Conservation (phyloP, 1,140 invertebrate species). For the Ceratosolen solmsi region DNA sequence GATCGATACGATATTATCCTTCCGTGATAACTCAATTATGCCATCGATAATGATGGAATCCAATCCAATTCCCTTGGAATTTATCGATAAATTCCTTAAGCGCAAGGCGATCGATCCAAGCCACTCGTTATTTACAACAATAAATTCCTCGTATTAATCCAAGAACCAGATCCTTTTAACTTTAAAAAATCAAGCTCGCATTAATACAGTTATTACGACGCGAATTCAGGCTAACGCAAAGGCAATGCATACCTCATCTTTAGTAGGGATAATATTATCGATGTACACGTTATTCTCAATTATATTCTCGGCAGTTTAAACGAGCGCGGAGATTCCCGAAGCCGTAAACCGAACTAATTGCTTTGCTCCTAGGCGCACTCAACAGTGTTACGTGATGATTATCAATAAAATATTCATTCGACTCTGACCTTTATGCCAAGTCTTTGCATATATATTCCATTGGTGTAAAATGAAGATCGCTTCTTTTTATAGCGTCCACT, state of each 20-base stretch:
- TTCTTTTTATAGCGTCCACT: conserved; percentile 4
- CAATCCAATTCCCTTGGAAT: background rate
- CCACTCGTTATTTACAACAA: background rate
- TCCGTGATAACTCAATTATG: too few relatives aligned
- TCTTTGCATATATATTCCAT: background rate
- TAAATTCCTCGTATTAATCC: background rate
- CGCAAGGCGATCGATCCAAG: background rate
- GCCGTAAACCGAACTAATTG: conserved; percentile 14
- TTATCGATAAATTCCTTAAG: background rate
- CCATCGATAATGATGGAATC: too few relatives aligned
- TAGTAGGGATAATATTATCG: background rate
- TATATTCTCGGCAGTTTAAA: background rate
- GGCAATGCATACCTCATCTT: background rate
- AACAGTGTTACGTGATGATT: conserved; percentile 17
- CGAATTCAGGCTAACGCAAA: background rate
- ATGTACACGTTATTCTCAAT: background rate
- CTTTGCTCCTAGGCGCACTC: background rate
- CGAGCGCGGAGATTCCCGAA: conserved; percentile 7
- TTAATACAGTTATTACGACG: background rate
- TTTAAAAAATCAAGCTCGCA: background rate
- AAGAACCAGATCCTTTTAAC: background rate
- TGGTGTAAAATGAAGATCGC: conserved; percentile 13
- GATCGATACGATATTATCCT: too few relatives aligned
- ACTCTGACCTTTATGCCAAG: conserved; percentile 20
- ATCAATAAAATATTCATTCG: conserved; percentile 44